Evolutionary conservation across 2,888 invertebrate species (phyloP), one percentile per base, ranked within the genome.

Genomic region (Trachelus troglodyta): DNA sequence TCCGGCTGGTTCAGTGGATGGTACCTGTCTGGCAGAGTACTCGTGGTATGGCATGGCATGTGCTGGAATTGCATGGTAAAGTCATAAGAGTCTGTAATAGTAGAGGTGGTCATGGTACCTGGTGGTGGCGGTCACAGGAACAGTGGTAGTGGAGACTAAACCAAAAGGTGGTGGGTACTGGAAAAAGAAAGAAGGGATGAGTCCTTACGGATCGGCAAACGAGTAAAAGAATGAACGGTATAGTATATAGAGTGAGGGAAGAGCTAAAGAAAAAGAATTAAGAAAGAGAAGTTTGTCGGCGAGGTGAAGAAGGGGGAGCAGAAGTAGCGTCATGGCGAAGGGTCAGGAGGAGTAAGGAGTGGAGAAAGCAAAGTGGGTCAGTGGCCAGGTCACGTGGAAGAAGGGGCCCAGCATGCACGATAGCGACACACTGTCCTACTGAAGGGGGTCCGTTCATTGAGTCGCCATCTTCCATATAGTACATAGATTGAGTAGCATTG

Each of bases 351-450:
- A 30, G 71, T 31, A 71, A 71, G 85, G 87, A 88, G 89, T 88
- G 87, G 89, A 85, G 89, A 88, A 91, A 91, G 91, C 90, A 89
- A 91, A 90, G 85, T 91, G 90, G 88, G 87, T 89, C 88, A 89
- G 89, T 89, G 90, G 90, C 91, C 90, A 90, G 74, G 76, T 76
- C 69, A 79, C 89, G 88, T 88, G 87, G 88, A 88, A 88, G 90
- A 88, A 90, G 89, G 89, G 90, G 89, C 87, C 86, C 89, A 89
- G 85, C 86, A 87, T 85, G 86, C 88, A 88, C 88, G 89, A 88
- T 89, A 87, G 86, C 91, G 91, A 91, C 91, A 91, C 90, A 91
- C 91, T 91, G 91, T 91, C 91, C 91, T 91, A 91, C 91, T 91
- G 40, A 56, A 56, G 23, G 40, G 40, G 40, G 40, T 56, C 40